These are phyloP conservation scores for Elymnias hypermnestra DNA, from an alignment of 1,140 invertebrate genomes.

Conservation along the genomic window DNA sequence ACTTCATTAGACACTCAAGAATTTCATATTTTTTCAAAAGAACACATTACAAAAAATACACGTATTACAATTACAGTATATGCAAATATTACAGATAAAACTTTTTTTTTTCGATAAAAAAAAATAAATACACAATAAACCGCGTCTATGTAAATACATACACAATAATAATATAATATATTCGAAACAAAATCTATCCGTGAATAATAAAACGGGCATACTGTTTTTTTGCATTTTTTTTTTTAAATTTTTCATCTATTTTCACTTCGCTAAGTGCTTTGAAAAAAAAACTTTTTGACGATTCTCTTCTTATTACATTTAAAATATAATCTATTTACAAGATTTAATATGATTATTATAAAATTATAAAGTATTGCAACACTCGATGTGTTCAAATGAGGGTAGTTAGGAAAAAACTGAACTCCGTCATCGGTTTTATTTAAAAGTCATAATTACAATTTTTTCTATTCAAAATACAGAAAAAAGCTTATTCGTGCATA, in stretches of 20 bases:
- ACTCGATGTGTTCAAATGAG: neutral
- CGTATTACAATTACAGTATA: constrained; percentile 6
- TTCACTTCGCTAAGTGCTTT: constrained; percentile 11
- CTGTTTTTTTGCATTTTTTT: neutral
- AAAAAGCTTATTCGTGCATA: no score
- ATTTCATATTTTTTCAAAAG: no score
- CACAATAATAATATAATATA: constrained; percentile 19
- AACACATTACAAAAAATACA: constrained; percentile 1
- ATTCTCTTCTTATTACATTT: constrained; percentile 4
- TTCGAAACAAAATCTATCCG: constrained; percentile 14
- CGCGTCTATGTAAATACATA: constrained; percentile 20
- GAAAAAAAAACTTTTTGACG: constrained; percentile 5
- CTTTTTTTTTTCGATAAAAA: neutral
- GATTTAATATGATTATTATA: neutral
- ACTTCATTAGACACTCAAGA: no score
- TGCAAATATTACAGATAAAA: constrained; percentile 21
- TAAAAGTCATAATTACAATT: no score
- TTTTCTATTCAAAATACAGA: no score
- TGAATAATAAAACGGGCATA: constrained; percentile 14
- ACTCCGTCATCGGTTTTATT: neutral
- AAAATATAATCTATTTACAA: constrained; percentile 3
- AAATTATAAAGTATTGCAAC: neutral
- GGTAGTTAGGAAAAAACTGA: neutral
- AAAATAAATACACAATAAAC: neutral
- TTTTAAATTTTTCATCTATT: no score